Base-by-base conservation (phyloP, 2,797 vertebrate species). In the Leuciscus waleckii region DNA sequence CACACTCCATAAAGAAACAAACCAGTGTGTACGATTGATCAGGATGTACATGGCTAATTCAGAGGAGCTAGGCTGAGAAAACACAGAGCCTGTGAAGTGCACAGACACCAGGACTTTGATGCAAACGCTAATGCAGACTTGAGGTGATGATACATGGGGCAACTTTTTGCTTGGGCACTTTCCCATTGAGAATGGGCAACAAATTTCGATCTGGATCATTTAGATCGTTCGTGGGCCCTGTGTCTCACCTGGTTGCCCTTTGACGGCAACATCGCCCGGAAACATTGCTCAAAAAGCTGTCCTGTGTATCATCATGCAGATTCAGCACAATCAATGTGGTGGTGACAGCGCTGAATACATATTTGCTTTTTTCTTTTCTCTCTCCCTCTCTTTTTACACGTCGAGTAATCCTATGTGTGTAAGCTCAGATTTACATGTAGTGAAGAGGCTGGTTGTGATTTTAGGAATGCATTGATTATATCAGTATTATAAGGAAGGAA, bases 391-490 rank as follows among this genome's bases (percentile, higher is more conserved):
- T 35, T 85, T 83, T 7, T 77, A 81, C 29, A 68, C 56, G 63
- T 81, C 16, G 79, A 86, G 73, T 89, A 87, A 90, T 79, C 85
- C 87, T 77, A 58, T 83, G 68, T 2, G 6, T 29, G 14, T 65
- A 32, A 17, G 6, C 61, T 71, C 87, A 88, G 89, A 92, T 89
- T 90, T 86, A 90, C 84, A 87, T 90, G 89, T 91, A 86, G 91
- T 91, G 90, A 90, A 85, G 79, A 88, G 77, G 83, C 80, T 83
- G 88, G 84, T 85, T 82, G 49, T 89, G 91, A 92, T 90, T 89
- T 91, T 85, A 79, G 88, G 87, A 81, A 85, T 87, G 75, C 89
- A 92, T 89, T 88, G 91, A 91, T 92, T 90, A 86, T 82, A 89
- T 88, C 14, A 32, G 17, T 17, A 56, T 41, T 61, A 10, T 61